Percentiles rank a stretch among this genome's conserved stretches.
Evolutionary conservation across 2,797 vertebrate genomes (phyloP).

Genomic region (Mionectes olivaceus): DNA sequence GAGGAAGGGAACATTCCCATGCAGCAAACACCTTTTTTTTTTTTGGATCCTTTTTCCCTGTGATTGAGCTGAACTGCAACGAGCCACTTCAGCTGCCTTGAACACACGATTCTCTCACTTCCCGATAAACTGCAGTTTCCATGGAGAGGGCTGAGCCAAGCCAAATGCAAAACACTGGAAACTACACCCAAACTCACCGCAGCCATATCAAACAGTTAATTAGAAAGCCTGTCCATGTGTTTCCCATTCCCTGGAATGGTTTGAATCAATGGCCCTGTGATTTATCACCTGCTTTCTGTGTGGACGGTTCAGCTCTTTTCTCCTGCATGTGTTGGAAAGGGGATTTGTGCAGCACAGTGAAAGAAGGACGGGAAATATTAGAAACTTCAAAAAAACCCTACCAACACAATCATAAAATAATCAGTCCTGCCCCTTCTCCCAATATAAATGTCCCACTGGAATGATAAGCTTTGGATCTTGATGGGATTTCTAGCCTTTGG

Average conservation of each 20-base stretch:
- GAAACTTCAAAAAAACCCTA: neutral
- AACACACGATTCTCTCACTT: slow-evolving; percentile 65
- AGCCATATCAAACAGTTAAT: slow-evolving; percentile 73
- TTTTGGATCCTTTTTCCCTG: neutral
- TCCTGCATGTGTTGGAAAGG: slow-evolving; percentile 55
- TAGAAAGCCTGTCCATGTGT: slow-evolving; percentile 76
- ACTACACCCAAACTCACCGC: slow-evolving; percentile 50
- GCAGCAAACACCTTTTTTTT: neutral
- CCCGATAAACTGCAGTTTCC: slow-evolving; percentile 74
- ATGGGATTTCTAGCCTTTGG: neutral
- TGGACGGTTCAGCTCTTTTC: slow-evolving; percentile 38
- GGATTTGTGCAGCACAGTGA: slow-evolving; percentile 13
- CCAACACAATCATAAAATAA: slow-evolving; percentile 30
- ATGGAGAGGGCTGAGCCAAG: slow-evolving; percentile 75
- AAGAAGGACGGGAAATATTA: neutral
- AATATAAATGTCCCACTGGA: neutral
- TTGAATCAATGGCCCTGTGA: slow-evolving; percentile 72
- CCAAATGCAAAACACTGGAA: slow-evolving; percentile 70
- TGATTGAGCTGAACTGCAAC: slow-evolving; percentile 26
- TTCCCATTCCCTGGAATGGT: slow-evolving; percentile 76
- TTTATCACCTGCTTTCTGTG: slow-evolving; percentile 81
- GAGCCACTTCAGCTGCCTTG: slow-evolving; percentile 21
- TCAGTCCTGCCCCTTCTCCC: neutral
- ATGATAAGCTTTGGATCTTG: neutral
- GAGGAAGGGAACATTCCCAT: slow-evolving; percentile 20